Evolutionary conservation across 2,888 invertebrate genomes (phyloP), one percentile per base, ranked within the genome.

Genomic region (Drosophila kuntzei): DNA sequence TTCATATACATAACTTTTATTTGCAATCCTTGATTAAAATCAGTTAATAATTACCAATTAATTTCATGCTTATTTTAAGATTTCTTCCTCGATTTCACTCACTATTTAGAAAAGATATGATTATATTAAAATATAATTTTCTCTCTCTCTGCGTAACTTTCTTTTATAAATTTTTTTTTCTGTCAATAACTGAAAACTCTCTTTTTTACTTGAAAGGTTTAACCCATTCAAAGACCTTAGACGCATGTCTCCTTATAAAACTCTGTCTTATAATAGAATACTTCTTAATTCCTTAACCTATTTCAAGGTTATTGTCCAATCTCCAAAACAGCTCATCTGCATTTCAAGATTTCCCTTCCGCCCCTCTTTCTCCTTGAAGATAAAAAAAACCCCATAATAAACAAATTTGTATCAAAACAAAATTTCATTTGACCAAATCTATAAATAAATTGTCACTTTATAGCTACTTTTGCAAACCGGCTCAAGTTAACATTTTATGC

Each of bases 391-490:
- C 2, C 27, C 8, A 34, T 5, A 32, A 12, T 32, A 32, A 12
- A 12, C 12, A 32, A 12, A 36, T 36, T 36, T 7, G 7, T 14
- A 36, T 11, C 25, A 25, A 46, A 46, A 46, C 27, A 46, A 46
- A 16, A 0, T 11, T 3, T 27, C 9, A n/a, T 27, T 27, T 8
- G 27, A 7, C 7, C 27, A 27, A 34, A 34, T 34, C 47, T 29
- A 47, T 32, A 32, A 49, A 49, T 49, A 49, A 14, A 4, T n/a
- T 4, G 1, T n/a, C 8, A n/a, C 20, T 4, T 34, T 12, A 32
- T 9, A 27, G 20, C 4, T 18, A 20, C 32, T 18, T 32, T 18
- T 47, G 47, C 27, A 20, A 47, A 47, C 47, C 32, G 29, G 47
- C 32, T 32, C 32, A n/a, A 34, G 4, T 32, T 12, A 20, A 9